phyloP scores from a whole-genome alignment of 2,888 invertebrate genomes.

The Euspilapteryx auroguttella region DNA sequence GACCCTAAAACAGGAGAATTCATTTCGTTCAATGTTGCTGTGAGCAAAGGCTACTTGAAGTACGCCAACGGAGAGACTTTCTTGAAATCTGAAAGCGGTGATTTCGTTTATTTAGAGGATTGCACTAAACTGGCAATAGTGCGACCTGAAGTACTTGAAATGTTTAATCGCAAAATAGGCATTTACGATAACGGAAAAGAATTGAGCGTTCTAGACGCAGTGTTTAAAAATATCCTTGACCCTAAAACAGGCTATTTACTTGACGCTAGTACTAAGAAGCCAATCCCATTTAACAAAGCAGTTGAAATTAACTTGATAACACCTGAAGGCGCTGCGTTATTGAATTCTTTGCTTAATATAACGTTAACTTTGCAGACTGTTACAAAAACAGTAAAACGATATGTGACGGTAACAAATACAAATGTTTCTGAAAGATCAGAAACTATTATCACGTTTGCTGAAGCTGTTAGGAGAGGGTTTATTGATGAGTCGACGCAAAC shows the following conservation, averaged over 20 bases:
- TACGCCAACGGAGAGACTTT: conserved; percentile 73
- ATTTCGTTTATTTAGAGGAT: conserved; percentile 75
- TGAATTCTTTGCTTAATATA: conserved; percentile 84
- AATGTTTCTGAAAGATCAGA: conserved; percentile 60
- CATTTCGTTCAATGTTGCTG: conserved; percentile 81
- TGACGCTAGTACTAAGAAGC: conserved; percentile 70
- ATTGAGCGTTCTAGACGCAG: conserved; percentile 84
- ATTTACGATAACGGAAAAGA: conserved; percentile 76
- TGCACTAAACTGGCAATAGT: conserved; percentile 78
- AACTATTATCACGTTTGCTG: conserved; percentile 71
- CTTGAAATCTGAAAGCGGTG: conserved; percentile 73
- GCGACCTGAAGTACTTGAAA: conserved; percentile 83
- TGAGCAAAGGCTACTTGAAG: conserved; percentile 75
- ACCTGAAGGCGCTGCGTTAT: conserved; percentile 82
- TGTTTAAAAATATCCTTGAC: conserved; percentile 83
- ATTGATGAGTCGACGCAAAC: conserved; percentile 79
- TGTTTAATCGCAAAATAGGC: conserved; percentile 82
- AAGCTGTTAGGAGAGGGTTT: conserved; percentile 75
- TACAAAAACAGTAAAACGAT: conserved; percentile 80
- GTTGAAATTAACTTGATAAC: conserved; percentile 83
- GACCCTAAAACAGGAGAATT: conserved; percentile 80
- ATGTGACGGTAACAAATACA: conserved; percentile 75
- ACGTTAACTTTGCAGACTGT: conserved; percentile 87
- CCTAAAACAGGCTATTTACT: conserved; percentile 85
- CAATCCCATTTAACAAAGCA: conserved; percentile 82